Conservation (phyloP, 2,888 invertebrate genomes). For the Drosophila fulvimacula region DNA sequence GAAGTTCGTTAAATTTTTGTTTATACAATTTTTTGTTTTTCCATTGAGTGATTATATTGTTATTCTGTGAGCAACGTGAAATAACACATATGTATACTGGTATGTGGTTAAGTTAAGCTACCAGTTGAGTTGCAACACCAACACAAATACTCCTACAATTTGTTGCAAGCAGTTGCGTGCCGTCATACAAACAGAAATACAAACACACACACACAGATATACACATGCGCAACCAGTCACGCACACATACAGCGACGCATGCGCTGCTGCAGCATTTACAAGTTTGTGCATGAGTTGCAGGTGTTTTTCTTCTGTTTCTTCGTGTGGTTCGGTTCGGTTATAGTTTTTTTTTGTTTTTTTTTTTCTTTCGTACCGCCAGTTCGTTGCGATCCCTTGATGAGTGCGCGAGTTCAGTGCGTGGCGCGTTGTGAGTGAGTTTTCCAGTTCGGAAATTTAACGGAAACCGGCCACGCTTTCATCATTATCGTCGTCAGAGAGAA, state of each 20-base stretch:
- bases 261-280: conserved; percentile 37
- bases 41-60: conserved; percentile 6
- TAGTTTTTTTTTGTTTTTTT: not conserved
- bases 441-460: conserved; percentile 20
- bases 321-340: conserved; percentile 2
- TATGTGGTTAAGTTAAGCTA: conserved; percentile 10
- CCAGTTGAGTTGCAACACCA: conserved; percentile 16
- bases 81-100: not conserved
- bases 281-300: conserved; percentile 41
- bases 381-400: conserved; percentile 24
- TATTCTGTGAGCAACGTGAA: conserved; percentile 11
- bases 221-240: conserved; percentile 5
- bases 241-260: conserved; percentile 26
- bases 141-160: conserved; percentile 7
- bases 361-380: conserved; percentile 6
- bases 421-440: conserved; percentile 4
- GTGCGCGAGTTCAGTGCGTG: conserved; percentile 22
- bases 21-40: conserved; percentile 8
- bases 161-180: conserved; percentile 25
- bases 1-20: conserved; percentile 11
- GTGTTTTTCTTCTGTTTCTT: conserved; percentile 39
- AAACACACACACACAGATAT: not conserved
- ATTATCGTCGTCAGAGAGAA: conserved; percentile 4
- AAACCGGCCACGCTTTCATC: conserved; percentile 33
- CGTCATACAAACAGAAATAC: conserved; percentile 1